These are phyloP conservation scores for Argynnis bischoffii DNA, from an alignment of 2,888 invertebrate species.

Conservation along the genomic window DNA sequence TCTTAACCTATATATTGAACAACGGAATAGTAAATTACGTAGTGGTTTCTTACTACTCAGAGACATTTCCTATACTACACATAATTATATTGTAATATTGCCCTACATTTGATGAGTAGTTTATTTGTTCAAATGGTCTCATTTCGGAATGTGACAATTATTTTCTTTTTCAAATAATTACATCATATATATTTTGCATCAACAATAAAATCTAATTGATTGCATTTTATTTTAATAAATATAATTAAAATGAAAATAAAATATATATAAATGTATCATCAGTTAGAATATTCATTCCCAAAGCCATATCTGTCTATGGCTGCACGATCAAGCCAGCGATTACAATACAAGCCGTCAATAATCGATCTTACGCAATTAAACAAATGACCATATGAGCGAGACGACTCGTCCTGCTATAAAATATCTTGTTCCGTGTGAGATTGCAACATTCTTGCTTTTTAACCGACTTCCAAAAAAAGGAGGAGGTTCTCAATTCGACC, in stretches of 20 bases:
- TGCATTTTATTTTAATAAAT: not conserved
- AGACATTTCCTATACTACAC: no score
- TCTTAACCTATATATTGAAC: no score
- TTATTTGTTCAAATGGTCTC: slow-evolving; percentile 6
- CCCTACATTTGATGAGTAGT: not conserved
- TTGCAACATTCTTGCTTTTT: slow-evolving; percentile 63
- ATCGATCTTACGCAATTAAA: slow-evolving; percentile 70
- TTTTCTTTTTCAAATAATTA: no score
- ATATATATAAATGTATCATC: not conserved
- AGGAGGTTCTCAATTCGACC: no score
- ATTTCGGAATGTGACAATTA: not conserved
- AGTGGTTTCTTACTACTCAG: no score
- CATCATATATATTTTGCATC: not conserved
- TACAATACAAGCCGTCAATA: slow-evolving; percentile 53
- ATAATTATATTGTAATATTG: not conserved
- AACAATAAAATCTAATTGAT: not conserved
- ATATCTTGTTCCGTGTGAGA: slow-evolving; percentile 69
- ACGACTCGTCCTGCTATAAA: slow-evolving; percentile 55
- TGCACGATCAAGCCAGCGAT: slow-evolving; percentile 47
- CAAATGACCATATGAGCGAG: slow-evolving; percentile 55
- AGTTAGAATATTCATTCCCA: slow-evolving; percentile 30
- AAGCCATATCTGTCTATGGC: slow-evolving; percentile 10
- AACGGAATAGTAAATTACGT: no score
- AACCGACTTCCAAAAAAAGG: no score
- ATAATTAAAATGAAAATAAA: not conserved